Base-by-base conservation (phyloP, 2,113 vertebrate genomes). In the Xyrauchen texanus region DNA sequence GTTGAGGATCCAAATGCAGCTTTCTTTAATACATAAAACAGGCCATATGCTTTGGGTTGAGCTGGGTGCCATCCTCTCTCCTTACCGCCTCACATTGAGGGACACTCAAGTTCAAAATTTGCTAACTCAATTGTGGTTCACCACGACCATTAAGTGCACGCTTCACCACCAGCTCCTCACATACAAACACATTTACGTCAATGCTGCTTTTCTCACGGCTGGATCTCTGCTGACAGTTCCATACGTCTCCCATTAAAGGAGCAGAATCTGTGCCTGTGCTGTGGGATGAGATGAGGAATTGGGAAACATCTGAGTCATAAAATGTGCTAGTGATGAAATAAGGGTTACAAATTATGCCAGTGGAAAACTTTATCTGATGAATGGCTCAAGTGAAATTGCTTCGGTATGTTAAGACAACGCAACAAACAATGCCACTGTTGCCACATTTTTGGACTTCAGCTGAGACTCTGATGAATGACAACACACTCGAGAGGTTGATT, bases 21-120 rank as follows among this genome's bases (percentile, higher is more conserved):
- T n/a, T n/a, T n/a, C n/a, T n/a, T n/a, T n/a, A n/a, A n/a, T n/a
- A n/a, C 21, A 34, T 34, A 34, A 34, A 34, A 3, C 34, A 57
- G 77, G 61, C 68, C 92, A 91, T 94, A 94, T 92, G 89, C 93
- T 93, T 91, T 90, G 90, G 78, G 88, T 73, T 81, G 78, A 62
- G 47, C 78, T 83, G 76, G 77, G 86, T 82, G 77, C 68, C 81
- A 88, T 87, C 87, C 68, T 88, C 87, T 86, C 84, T 44, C 72
- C 6, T 68, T 53, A 78, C 79, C 86, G 84, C 81, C 68, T 87
- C 86, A 55, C 81, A 87, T 85, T 70, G 79, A 86, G 86, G 83
- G 80, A 81, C 81, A 78, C 86, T 82, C 85, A 89, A 86, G 84
- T 85, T 81, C 81, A 82, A 87, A 85, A 85, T 79, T 87, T 86